Percentiles rank a stretch among this genome's conserved stretches.
phyloP scores from a whole-genome alignment of 2,113 vertebrate genomes.

The Esox niger region DNA sequence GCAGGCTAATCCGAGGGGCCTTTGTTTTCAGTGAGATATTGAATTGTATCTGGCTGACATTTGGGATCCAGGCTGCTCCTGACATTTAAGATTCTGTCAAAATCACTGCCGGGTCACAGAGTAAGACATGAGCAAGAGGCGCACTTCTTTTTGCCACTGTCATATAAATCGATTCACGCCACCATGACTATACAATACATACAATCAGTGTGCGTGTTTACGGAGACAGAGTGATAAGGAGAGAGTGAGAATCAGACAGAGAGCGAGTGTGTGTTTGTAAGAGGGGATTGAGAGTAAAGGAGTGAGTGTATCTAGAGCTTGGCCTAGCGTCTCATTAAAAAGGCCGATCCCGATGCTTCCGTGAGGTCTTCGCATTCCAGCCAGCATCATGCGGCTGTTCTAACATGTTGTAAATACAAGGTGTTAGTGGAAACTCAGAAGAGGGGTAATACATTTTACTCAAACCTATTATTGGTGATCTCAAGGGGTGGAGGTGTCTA shows the following conservation, averaged over 20 bases:
- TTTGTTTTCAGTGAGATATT: constrained; percentile 55
- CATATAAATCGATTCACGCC: constrained; percentile 34
- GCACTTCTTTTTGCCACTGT: constrained; percentile 25
- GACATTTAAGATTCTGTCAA: constrained; percentile 61
- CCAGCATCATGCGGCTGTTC: constrained; percentile 81
- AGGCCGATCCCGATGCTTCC: constrained; percentile 37
- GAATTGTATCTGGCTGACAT: constrained; percentile 65
- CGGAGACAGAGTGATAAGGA: neutral
- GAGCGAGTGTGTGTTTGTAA: neutral
- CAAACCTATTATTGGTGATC: constrained; percentile 37
- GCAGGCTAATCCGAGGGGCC: constrained; percentile 27
- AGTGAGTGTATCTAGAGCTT: neutral
- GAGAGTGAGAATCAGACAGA: neutral
- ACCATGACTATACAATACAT: constrained; percentile 9
- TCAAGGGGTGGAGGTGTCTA: neutral
- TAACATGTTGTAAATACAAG: constrained; percentile 84
- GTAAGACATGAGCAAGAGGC: constrained; percentile 33
- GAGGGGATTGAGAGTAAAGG: neutral
- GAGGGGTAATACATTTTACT: constrained; percentile 42
- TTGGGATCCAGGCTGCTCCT: constrained; percentile 45
- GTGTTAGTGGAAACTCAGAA: constrained; percentile 62
- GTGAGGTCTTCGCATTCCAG: constrained; percentile 84
- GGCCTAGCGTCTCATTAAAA: constrained; percentile 39
- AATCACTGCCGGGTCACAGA: constrained; percentile 40
- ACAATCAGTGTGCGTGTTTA: constrained; percentile 1